phyloP scores from a whole-genome alignment of 2,888 invertebrate genomes.

The Ichneumon xanthorius region DNA sequence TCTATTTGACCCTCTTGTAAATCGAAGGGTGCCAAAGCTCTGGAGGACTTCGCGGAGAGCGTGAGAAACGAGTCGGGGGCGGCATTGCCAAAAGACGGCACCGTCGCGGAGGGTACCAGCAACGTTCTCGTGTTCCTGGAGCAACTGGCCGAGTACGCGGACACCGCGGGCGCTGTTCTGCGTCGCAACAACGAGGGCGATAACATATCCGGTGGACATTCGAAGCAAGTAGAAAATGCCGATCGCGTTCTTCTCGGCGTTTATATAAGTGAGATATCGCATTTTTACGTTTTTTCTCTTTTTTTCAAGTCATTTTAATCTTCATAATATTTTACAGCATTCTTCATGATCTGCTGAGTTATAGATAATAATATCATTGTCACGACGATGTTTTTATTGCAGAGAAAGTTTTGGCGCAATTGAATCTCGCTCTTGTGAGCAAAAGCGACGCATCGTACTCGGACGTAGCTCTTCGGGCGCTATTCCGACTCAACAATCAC shows the following conservation, averaged over 20 bases:
- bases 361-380: background rate
- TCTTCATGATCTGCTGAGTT: background rate
- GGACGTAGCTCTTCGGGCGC: constrained; percentile 93
- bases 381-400: constrained; percentile 50
- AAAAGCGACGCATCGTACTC: constrained; percentile 95
- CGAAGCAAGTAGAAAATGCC: constrained; percentile 86
- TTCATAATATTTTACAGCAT: background rate
- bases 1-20: background rate
- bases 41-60: constrained; percentile 97
- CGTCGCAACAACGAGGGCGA: constrained; percentile 85
- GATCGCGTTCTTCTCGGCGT: constrained; percentile 90
- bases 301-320: background rate
- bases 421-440: constrained; percentile 95
- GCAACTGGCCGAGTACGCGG: constrained; percentile 92
- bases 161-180: constrained; percentile 90
- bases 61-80: constrained; percentile 91
- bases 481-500: constrained; percentile 97
- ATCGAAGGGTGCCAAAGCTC: constrained; percentile 92
- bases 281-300: constrained; percentile 8
- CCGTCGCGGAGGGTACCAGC: constrained; percentile 98
- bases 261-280: constrained; percentile 90
- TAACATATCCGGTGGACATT: constrained; percentile 85
- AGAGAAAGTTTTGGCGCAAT: constrained; percentile 95
- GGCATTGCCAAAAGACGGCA: constrained; percentile 97
- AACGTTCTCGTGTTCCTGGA: constrained; percentile 97